These are phyloP conservation scores for Sylvia atricapilla DNA, from an alignment of 2,113 vertebrate genomes.

Conservation along the genomic window DNA sequence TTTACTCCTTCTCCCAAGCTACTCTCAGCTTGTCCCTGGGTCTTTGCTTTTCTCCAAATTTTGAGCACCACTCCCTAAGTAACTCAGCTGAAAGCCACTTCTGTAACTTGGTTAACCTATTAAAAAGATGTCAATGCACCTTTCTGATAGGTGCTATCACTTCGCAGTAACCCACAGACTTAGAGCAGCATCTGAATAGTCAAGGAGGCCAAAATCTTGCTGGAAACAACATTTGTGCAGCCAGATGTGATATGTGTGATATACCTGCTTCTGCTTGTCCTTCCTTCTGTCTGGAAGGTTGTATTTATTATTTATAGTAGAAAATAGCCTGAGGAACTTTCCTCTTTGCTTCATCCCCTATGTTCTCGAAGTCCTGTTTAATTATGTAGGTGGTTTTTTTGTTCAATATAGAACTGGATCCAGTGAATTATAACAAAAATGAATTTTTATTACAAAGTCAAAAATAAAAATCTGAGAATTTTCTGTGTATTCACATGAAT, in stretches of 20 bases:
- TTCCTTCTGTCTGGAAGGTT: not conserved
- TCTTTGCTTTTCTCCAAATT: not conserved
- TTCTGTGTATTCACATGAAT: not conserved
- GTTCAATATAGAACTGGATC: not conserved
- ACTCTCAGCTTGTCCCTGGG: not conserved
- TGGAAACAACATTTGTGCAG: not conserved
- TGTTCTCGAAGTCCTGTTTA: not conserved
- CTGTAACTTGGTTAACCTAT: not conserved
- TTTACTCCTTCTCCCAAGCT: not conserved
- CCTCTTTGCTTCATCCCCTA: not conserved
- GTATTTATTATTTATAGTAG: not conserved
- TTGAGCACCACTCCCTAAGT: not conserved
- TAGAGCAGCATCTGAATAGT: not conserved
- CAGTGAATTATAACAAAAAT: not conserved
- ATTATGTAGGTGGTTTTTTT: not conserved
- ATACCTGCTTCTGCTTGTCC: not conserved
- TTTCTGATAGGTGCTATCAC: not conserved
- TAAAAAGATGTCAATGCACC: not conserved
- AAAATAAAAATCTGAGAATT: not conserved
- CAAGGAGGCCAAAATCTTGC: not conserved
- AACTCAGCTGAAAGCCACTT: not conserved
- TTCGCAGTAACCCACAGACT: not conserved
- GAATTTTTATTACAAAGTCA: not conserved
- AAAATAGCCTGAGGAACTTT: not conserved
- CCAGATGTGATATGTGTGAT: not conserved